Evolutionary conservation across 2,113 vertebrate genomes (phyloP), one percentile per base, ranked within the genome.

Genomic region (Columba livia): DNA sequence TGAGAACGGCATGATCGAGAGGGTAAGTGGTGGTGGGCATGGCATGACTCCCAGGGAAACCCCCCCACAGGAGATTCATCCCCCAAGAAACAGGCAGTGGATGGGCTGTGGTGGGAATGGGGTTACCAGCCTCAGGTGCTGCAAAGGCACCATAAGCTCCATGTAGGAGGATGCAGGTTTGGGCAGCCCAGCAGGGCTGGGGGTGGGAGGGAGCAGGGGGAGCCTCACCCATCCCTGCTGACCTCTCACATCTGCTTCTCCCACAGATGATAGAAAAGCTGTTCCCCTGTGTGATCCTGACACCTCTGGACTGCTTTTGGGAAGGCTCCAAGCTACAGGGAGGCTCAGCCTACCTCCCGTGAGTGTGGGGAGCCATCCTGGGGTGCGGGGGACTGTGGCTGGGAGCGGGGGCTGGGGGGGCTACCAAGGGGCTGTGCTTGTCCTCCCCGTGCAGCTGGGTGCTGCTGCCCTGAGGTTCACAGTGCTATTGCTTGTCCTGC

Each of bases 301-400:
- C 99, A 3, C 99, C 99, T 0, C 97, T 99, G 96, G 99, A 99
- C 98, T 99, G 99, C 97, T 99, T 99, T 98, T 99, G 99, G 99
- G 99, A 99, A 94, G 99, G 99, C 36, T 98, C 99, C 97, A 99
- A 99, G 95, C 98, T 99, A 88, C 99, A 99, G 94, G 99, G 99
- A 96, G 99, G 99, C 94, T 99, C 99, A 58, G 99, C 99, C 91
- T 99, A 99, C 95, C 98, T 99, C 97, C 99, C 99, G 99, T 99
- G 98, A 99, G 99, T 99, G 58, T 1, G 19, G 32, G 75, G 70
- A 54, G 1, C 40, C 20, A 3, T 77, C 34, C 16, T 5, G 14
- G 12, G 17, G 6, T 32, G 21, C 1, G 1, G 71, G 31, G 32
- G 12, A 12, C 15, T 1, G 0, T 0, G 11, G 60, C 36, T 31